Evolutionary conservation across 2,888 invertebrate species (phyloP).

Genomic region (Agriopis marginaria): DNA sequence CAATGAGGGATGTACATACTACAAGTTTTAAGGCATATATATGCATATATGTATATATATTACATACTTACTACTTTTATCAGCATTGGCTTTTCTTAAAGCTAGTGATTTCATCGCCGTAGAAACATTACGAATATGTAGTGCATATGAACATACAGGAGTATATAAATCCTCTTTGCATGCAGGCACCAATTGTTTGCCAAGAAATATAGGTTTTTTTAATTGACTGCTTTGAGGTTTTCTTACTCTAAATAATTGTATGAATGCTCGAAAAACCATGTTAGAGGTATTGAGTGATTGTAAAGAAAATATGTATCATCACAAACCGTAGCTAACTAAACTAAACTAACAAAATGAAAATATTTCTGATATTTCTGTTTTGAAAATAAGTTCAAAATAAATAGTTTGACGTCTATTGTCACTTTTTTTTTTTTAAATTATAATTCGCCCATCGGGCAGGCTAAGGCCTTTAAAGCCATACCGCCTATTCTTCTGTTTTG

Average conservation of each 20-base stretch:
- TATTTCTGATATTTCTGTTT: neutral
- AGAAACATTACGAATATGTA: slow-evolving; percentile 16
- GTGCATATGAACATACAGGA: neutral
- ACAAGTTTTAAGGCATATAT: neutral
- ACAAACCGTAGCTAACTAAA: neutral
- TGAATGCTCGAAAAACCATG: slow-evolving; percentile 3
- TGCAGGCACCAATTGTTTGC: neutral
- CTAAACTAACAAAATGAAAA: neutral
- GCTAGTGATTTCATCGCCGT: slow-evolving; percentile 2
- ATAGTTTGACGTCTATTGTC: too few species aligned
- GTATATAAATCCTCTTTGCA: neutral
- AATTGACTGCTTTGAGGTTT: neutral
- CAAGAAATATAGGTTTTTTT: neutral
- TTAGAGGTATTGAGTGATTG: neutral
- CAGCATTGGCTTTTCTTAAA: slow-evolving; percentile 13
- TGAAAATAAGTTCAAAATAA: neutral
- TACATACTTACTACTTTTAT: slow-evolving; percentile 32
- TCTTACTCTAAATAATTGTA: neutral
- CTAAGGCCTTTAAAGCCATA: too few species aligned
- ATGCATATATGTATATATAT: too few species aligned
- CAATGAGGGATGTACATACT: neutral
- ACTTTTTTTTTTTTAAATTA: too few species aligned
- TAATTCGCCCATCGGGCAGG: too few species aligned
- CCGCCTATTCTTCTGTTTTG: too few species aligned
- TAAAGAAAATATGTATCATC: neutral